Evolutionary conservation across 2,113 vertebrate species (phyloP).

Genomic region (Atractosteus spatula): DNA sequence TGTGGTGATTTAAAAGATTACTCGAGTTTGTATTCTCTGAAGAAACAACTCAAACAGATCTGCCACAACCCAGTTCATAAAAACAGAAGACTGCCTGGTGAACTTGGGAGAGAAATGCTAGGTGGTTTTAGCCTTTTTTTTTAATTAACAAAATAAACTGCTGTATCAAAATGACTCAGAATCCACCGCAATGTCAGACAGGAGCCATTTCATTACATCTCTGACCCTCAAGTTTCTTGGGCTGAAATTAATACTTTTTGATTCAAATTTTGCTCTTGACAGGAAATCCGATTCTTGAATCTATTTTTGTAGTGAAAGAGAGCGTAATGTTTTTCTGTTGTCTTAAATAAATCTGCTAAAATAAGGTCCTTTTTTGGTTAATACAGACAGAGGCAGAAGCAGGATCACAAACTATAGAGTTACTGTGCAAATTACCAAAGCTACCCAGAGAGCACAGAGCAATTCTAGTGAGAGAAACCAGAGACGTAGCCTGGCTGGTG

Average conservation of each 20-base stretch:
- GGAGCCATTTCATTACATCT: neutral
- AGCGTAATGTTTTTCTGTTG: too few relatives aligned
- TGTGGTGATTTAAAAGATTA: too few relatives aligned
- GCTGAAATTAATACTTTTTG: neutral
- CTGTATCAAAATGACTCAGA: neutral
- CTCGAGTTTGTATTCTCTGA: too few relatives aligned
- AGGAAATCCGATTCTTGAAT: neutral
- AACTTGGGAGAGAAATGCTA: neutral
- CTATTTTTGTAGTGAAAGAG: neutral
- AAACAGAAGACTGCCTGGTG: too few relatives aligned
- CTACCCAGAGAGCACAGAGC: neutral
- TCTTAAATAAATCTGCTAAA: too few relatives aligned
- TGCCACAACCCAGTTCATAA: too few relatives aligned
- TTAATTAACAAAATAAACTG: too few relatives aligned
- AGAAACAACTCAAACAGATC: too few relatives aligned
- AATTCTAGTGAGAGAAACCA: conserved; percentile 29
- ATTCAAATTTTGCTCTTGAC: neutral
- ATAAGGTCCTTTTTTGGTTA: too few relatives aligned
- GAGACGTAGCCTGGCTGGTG: conserved; percentile 25
- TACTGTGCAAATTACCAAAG: conserved; percentile 29
- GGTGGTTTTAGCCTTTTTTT: neutral
- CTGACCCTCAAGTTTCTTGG: neutral
- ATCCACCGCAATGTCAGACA: neutral
- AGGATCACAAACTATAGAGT: conserved; percentile 20
- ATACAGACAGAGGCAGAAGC: conserved; percentile 13